A percentile compares a stretch with the other conserved stretches of the same genome.
These are phyloP conservation scores for Hephaestus fuliginosus DNA, from an alignment of 2,797 vertebrate species.

Conservation along the genomic window DNA sequence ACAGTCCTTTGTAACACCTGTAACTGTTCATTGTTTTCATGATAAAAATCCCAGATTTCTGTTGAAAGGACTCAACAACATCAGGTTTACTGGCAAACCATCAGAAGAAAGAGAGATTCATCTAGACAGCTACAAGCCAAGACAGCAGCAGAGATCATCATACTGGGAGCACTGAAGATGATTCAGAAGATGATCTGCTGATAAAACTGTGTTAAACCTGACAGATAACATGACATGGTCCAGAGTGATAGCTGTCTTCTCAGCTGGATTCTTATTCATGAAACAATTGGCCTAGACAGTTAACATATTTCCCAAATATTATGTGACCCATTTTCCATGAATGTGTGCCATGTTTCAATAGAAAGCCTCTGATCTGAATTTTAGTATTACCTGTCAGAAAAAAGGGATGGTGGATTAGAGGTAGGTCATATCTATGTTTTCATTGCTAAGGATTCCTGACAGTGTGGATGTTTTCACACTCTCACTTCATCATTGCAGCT, in stretches of 20 bases:
- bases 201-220: background rate
- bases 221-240: too few species aligned
- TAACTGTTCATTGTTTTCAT: background rate
- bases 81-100: background rate
- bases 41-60: background rate
- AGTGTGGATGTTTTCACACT: too few species aligned
- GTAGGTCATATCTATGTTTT: too few species aligned
- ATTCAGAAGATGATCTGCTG: background rate
- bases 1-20: background rate
- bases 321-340: background rate
- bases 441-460: too few species aligned
- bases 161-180: background rate
- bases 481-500: too few species aligned
- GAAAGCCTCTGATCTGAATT: background rate
- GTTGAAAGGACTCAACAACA: background rate
- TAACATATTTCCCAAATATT: background rate
- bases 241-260: background rate
- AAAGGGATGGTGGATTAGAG: background rate
- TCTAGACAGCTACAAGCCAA: background rate
- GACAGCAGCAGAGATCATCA: background rate
- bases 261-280: background rate
- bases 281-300: background rate
- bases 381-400: background rate
- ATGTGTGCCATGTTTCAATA: background rate
- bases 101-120: background rate